Conservation (phyloP, 2,888 invertebrate species). For the Drosophila tripunctata region DNA sequence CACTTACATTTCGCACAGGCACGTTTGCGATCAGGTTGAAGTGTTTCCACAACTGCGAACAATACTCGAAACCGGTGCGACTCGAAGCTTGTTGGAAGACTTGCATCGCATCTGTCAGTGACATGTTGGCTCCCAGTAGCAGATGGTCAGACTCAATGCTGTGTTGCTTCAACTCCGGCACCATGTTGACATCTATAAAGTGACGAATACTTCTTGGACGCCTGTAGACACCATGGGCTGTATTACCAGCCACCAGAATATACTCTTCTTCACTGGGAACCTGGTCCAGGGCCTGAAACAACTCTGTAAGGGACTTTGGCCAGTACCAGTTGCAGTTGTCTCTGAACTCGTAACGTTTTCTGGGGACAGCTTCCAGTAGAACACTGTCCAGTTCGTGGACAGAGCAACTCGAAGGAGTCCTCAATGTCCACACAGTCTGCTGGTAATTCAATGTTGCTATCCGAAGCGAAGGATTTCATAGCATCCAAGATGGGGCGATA, state of each 20-base stretch:
- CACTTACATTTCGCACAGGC: constrained; percentile 88
- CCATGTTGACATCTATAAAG: constrained; percentile 87
- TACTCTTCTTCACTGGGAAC: constrained; percentile 84
- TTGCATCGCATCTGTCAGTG: constrained; percentile 85
- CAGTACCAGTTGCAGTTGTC: constrained; percentile 72
- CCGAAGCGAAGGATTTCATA: constrained; percentile 89
- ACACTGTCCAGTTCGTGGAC: constrained; percentile 74
- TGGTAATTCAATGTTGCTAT: constrained; percentile 85
- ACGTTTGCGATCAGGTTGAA: constrained; percentile 88
- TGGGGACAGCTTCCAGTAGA: constrained; percentile 80
- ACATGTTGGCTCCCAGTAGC: constrained; percentile 83
- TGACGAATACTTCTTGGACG: constrained; percentile 80
- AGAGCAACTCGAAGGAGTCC: constrained; percentile 71
- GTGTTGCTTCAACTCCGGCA: constrained; percentile 86
- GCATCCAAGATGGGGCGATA: constrained; percentile 91
- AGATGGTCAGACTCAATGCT: constrained; percentile 75
- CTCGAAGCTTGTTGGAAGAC: constrained; percentile 79
- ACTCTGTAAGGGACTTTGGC: constrained; percentile 67
- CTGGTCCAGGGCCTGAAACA: constrained; percentile 81
- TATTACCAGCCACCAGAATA: constrained; percentile 91
- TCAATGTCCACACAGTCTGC: constrained; percentile 85
- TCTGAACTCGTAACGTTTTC: constrained; percentile 1
- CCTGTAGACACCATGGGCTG: constrained; percentile 88
- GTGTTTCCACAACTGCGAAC: constrained; percentile 85
- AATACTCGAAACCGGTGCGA: constrained; percentile 86